Conservation (phyloP, 2,888 invertebrate species). For the Ophion ellenae region DNA sequence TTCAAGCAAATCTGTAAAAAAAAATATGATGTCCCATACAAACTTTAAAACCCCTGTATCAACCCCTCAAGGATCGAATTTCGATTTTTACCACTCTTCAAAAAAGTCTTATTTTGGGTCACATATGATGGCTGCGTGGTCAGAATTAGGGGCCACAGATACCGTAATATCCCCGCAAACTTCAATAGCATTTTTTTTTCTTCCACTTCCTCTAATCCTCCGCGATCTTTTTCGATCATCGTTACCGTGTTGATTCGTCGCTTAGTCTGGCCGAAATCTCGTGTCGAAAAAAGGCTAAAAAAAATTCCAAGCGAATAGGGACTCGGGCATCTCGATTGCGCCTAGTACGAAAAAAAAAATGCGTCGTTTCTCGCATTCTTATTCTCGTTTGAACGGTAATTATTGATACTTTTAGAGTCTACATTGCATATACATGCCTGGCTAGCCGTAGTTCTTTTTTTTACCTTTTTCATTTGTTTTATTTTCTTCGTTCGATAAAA, state of each 20-base stretch:
- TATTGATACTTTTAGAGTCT: constrained; percentile 49
- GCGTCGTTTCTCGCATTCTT: constrained; percentile 11
- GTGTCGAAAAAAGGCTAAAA: constrained; percentile 16
- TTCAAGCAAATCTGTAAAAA: too few relatives aligned
- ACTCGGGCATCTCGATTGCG: constrained; percentile 1
- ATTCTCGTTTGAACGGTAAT: constrained; percentile 34
- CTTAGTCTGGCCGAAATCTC: constrained; percentile 7
- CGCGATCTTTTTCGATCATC: not conserved
- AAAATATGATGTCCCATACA: too few relatives aligned
- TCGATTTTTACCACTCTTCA: too few relatives aligned
- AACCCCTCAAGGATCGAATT: too few relatives aligned
- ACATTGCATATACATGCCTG: constrained; percentile 48
- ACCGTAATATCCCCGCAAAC: too few relatives aligned
- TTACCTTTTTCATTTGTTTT: constrained; percentile 35
- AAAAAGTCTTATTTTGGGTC: too few relatives aligned
- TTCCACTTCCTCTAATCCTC: not conserved
- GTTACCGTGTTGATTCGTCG: not conserved
- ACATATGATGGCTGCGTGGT: too few relatives aligned
- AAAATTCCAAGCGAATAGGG: not conserved
- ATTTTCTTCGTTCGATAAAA: constrained; percentile 68
- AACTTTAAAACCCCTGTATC: too few relatives aligned
- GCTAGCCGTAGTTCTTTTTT: constrained; percentile 39
- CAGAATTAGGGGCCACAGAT: too few relatives aligned
- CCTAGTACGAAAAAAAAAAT: constrained; percentile 13
- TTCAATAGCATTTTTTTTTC: not conserved